These are phyloP conservation scores for Labia minor DNA, from an alignment of 2,888 invertebrate genomes.

Conservation along the genomic window DNA sequence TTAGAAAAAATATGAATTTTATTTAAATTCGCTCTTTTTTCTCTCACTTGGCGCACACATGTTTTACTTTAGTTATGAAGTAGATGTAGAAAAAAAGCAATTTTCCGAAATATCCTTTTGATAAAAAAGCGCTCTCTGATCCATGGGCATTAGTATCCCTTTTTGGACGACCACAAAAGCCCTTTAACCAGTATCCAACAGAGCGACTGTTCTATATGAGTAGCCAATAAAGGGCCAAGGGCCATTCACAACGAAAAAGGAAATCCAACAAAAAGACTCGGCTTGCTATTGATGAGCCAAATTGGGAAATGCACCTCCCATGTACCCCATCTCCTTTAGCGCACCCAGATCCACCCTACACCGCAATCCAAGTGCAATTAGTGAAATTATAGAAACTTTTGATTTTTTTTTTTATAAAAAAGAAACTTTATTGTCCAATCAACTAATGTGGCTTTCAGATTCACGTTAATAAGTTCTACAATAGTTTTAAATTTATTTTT, in stretches of 20 bases:
- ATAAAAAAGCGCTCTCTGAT: background rate
- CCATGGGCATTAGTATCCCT: background rate
- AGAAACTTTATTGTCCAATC: no score
- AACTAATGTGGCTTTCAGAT: no score
- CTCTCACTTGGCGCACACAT: background rate
- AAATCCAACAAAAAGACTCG: background rate
- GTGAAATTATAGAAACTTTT: no score
- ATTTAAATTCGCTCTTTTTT: no score
- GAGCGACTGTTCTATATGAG: slow-evolving; percentile 4
- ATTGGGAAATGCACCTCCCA: background rate
- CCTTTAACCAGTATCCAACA: background rate
- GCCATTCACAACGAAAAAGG: background rate
- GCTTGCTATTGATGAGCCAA: background rate
- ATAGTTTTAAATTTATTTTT: no score
- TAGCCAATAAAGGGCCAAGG: background rate
- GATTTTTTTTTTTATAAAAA: no score
- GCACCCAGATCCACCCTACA: no score
- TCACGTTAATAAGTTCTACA: no score
- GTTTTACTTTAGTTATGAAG: background rate
- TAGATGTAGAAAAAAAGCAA: background rate
- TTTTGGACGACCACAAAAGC: slow-evolving; percentile 7
- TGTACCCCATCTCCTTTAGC: no score
- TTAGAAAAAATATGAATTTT: no score
- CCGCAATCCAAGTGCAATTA: no score
- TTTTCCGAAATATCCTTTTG: slow-evolving; percentile 7